Evolutionary conservation across 2,797 vertebrate species (phyloP).

Genomic region (Vespertilio murinus): DNA sequence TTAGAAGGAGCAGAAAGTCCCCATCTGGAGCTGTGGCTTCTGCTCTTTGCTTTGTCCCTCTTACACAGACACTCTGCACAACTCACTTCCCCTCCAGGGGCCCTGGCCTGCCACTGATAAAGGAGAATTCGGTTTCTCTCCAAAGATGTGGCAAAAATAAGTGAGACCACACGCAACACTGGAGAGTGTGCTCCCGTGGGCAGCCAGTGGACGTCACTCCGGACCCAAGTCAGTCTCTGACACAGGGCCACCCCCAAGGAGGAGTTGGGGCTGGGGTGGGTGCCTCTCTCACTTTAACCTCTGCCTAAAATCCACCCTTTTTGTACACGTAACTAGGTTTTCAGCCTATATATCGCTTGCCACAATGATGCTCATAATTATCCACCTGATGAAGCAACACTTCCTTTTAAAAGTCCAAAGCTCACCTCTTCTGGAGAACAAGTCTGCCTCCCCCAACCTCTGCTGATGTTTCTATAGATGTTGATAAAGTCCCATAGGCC

Average conservation of each 20-base stretch:
- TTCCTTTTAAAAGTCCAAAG: not conserved
- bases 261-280: rapidly evolving
- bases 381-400: not conserved
- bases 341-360: not conserved
- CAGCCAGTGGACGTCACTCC: not conserved
- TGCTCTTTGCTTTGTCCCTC: not conserved
- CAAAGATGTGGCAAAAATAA: not conserved
- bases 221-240: not conserved
- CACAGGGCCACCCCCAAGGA: not conserved
- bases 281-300: not conserved
- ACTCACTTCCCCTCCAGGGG: rapidly evolving
- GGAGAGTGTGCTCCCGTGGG: rapidly evolving
- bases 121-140: not conserved
- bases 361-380: not conserved
- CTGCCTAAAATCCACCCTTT: not conserved
- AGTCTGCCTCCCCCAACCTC: not conserved
- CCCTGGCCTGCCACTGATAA: not conserved
- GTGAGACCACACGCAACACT: not conserved
- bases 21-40: not conserved
- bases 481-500: not conserved
- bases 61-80: not conserved
- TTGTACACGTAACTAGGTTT: not conserved
- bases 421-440: not conserved
- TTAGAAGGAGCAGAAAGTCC: not conserved
- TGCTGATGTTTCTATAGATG: not conserved